A percentile compares a stretch with the other conserved stretches of the same genome.
These are phyloP conservation scores for Apistogramma diplotaenia DNA, from an alignment of 2,113 vertebrate species.

Conservation along the genomic window DNA sequence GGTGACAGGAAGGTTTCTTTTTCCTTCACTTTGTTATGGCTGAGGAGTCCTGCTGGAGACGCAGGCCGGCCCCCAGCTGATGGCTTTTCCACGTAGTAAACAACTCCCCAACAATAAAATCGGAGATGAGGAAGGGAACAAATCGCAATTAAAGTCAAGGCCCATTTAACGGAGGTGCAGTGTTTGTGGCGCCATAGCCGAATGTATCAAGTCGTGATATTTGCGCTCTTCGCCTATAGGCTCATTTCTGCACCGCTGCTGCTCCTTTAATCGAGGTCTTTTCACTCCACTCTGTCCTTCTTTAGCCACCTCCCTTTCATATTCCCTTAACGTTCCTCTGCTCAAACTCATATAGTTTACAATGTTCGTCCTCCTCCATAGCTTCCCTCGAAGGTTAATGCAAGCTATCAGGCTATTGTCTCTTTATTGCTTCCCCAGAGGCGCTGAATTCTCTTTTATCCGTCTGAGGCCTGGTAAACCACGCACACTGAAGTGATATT, in stretches of 20 bases:
- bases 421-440: constrained; percentile 6
- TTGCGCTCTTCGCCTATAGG: constrained; percentile 28
- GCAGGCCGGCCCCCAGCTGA: constrained; percentile 24
- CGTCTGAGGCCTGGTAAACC: neutral
- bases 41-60: constrained; percentile 24
- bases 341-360: constrained; percentile 23
- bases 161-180: constrained; percentile 50
- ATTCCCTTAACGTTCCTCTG: constrained; percentile 3
- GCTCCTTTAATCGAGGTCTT: constrained; percentile 28
- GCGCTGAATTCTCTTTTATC: neutral
- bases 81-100: constrained; percentile 51
- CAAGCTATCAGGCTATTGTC: constrained; percentile 22
- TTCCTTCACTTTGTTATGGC: constrained; percentile 30
- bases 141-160: constrained; percentile 62
- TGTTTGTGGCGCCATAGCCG: neutral
- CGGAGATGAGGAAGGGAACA: constrained; percentile 41
- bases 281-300: constrained; percentile 16
- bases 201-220: constrained; percentile 22
- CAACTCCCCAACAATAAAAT: constrained; percentile 55
- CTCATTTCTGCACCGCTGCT: constrained; percentile 3
- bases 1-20: constrained; percentile 30
- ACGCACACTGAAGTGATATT: neutral
- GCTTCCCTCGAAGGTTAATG: constrained; percentile 31
- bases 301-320: constrained; percentile 15
- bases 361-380: constrained; percentile 3